Evolutionary conservation across 2,888 invertebrate genomes (phyloP).

Genomic region (Pollenia angustigena): DNA sequence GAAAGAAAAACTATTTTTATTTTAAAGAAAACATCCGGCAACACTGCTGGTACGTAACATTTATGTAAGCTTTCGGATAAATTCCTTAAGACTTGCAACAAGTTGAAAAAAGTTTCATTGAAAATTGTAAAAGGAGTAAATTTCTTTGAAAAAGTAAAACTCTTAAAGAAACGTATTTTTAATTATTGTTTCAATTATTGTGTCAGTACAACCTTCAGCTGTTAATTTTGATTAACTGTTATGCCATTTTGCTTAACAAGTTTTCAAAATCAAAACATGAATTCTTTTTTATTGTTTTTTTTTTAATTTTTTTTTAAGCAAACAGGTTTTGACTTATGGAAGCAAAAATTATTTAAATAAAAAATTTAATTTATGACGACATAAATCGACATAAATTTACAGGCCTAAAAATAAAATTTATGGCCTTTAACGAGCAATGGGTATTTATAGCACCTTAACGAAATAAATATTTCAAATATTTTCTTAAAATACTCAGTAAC

Average conservation of each 20-base stretch:
- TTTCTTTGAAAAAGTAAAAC: not conserved
- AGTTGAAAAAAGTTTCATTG: too few species aligned
- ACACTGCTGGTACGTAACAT: too few species aligned
- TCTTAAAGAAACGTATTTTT: not conserved
- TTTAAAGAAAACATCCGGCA: too few species aligned
- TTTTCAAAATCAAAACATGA: constrained; percentile 15
- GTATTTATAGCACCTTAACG: not conserved
- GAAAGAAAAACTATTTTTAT: too few species aligned
- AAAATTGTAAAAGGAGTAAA: not conserved
- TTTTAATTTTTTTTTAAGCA: not conserved
- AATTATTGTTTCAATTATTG: not conserved
- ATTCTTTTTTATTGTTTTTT: not conserved
- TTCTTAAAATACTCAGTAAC: not conserved
- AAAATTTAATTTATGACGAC: constrained; percentile 11
- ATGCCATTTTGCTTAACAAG: constrained; percentile 6
- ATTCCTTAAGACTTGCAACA: too few species aligned
- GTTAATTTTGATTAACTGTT: constrained; percentile 25
- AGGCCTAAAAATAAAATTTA: not conserved
- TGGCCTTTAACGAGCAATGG: not conserved
- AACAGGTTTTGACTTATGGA: constrained; percentile 33
- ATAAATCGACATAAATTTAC: not conserved
- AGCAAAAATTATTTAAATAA: constrained; percentile 15
- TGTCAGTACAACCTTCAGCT: constrained; percentile 51
- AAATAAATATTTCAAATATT: not conserved
- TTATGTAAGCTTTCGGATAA: too few species aligned